phyloP scores from a whole-genome alignment of 1,140 invertebrate genomes.

The Pantala flavescens region DNA sequence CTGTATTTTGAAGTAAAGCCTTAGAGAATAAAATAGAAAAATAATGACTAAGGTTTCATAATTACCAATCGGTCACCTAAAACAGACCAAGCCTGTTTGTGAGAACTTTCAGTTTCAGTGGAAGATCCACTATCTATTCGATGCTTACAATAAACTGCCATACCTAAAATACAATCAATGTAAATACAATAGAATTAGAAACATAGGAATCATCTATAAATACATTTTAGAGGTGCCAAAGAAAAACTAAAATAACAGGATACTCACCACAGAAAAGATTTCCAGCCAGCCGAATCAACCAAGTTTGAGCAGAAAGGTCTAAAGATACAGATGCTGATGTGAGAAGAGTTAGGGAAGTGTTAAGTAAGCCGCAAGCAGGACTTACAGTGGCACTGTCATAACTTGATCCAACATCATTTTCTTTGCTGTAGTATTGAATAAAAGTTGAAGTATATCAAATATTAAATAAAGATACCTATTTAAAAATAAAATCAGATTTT shows the following conservation, averaged over 20 bases:
- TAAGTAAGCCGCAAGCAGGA: conserved; percentile 18
- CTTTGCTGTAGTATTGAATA: not conserved
- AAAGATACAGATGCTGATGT: conserved; percentile 46
- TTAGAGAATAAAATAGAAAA: no score
- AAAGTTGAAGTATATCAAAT: not conserved
- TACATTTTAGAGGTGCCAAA: not conserved
- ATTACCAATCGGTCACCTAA: conserved; percentile 14
- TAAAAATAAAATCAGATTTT: no score
- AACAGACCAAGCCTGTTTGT: conserved; percentile 13
- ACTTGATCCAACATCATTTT: not conserved
- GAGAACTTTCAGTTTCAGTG: not conserved
- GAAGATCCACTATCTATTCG: conserved; percentile 8
- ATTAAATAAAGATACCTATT: no score
- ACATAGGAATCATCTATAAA: not conserved
- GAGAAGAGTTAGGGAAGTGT: conserved; percentile 31
- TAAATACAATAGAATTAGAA: not conserved
- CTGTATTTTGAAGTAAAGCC: no score
- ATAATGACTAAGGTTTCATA: no score
- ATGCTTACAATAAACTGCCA: conserved; percentile 18
- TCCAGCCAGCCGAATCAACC: conserved; percentile 47
- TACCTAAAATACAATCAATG: conserved; percentile 15
- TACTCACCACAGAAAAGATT: conserved; percentile 51
- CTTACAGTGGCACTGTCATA: not conserved
- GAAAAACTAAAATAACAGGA: not conserved
- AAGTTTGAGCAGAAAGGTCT: conserved; percentile 51